Base-by-base conservation (phyloP, 2,797 vertebrate genomes). In the Pelodytes ibericus region DNA sequence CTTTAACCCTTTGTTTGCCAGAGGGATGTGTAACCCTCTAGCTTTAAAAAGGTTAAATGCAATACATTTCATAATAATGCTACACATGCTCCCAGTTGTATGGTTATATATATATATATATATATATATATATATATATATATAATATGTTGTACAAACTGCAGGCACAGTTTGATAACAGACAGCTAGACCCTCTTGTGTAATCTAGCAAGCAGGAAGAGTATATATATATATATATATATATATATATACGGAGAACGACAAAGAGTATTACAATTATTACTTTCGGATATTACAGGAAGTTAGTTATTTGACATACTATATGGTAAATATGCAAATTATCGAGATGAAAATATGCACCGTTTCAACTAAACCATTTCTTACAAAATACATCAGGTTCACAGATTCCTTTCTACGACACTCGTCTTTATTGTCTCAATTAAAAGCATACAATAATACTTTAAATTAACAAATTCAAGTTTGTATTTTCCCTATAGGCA, bases 91-190 rank as follows among this genome's bases (percentile, higher is more conserved):
- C 18, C 41, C 6, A 13, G 41, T 44, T 15, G 18, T 13, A 44
- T 13, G 16, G 24, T n/a, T 53, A 24, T 11, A 53, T 53, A 53
- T 53, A 22, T 53, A 53, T 53, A 53, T 53, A 53, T 53, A 2
- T 53, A 53, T 44, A 44, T 44, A 44, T 44, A 16, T 44, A 44
- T 44, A 44, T 44, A 44, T 44, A 53, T 53, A 53, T 24, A 53
- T 24, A 91, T 91, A 93, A 94, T 93, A 91, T 93, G 93, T 92
- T 90, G 90, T 89, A 89, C 90, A 92, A 87, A 93, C 91, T 90
- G 91, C 90, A 92, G 87, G 93, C 95, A 94, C 95, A 96, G 95
- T 98, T 95, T 96, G 95, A 96, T 91, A 88, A 92, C 91, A 88
- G 88, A 91, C 90, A 93, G 93, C 93, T 86, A 83, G 87, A 95